Conservation (phyloP, 2,797 vertebrate genomes). For the Phaenicophaeus curvirostris region DNA sequence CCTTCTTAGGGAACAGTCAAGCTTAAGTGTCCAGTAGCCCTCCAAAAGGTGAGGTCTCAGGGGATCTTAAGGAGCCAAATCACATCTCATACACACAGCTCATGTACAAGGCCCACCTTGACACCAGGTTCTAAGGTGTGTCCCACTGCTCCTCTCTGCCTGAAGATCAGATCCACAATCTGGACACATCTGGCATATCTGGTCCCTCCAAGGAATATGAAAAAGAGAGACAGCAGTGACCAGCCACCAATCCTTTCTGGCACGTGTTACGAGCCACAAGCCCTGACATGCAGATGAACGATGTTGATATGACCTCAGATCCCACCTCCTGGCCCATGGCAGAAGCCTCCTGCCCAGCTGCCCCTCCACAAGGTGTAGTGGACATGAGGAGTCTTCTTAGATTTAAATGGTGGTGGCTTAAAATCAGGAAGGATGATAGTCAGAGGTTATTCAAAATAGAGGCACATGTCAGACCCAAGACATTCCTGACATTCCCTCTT, state of each 20-base stretch:
- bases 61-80: neutral
- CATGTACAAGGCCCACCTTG: neutral
- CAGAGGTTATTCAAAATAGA: neutral
- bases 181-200: neutral
- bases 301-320: neutral
- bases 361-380: neutral
- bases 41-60: neutral
- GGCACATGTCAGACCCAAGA: neutral
- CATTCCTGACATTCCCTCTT: neutral
- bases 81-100: neutral
- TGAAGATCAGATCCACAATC: neutral
- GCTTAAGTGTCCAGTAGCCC: neutral
- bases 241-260: neutral
- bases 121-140: neutral
- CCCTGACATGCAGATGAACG: fast-evolving
- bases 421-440: neutral
- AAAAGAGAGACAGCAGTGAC: neutral
- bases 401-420: neutral
- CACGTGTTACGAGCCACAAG: neutral
- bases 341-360: neutral
- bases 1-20: neutral
- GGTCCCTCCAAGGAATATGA: neutral
- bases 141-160: neutral
- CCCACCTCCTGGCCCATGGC: neutral
- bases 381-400: neutral